Percentiles rank a stretch among this genome's conserved stretches.
Evolutionary conservation across 1,140 invertebrate genomes (phyloP).

Genomic region (Phenacoccus solenopsis): DNA sequence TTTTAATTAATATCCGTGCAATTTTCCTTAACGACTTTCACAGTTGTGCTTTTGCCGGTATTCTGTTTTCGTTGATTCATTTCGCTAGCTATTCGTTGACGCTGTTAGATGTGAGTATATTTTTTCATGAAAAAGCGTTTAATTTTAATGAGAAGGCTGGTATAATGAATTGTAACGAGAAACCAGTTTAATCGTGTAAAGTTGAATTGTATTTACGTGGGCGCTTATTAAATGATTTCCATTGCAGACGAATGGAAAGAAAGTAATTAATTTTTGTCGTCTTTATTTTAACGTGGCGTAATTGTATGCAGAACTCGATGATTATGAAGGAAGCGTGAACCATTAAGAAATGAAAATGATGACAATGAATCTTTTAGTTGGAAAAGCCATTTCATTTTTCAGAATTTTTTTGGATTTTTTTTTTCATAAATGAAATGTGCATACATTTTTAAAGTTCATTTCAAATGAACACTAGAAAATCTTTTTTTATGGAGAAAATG

Average conservation of each 20-base stretch:
- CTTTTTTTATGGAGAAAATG: too few species aligned
- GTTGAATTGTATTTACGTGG: not conserved
- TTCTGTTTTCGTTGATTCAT: slow-evolving; percentile 83
- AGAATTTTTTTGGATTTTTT: too few species aligned
- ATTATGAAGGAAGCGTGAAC: too few species aligned
- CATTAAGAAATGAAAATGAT: too few species aligned
- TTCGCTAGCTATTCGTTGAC: slow-evolving; percentile 77
- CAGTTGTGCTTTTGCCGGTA: slow-evolving; percentile 79
- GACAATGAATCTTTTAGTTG: too few species aligned
- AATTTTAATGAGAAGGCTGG: slow-evolving; percentile 12
- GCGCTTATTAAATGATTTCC: not conserved
- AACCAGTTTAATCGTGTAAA: not conserved
- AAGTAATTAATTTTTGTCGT: not conserved
- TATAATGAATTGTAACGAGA: slow-evolving; percentile 25
- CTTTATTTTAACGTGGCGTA: too few species aligned
- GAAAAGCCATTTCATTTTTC: too few species aligned
- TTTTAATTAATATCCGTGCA: not conserved
- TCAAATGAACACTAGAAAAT: too few species aligned
- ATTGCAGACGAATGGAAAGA: not conserved
- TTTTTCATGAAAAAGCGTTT: slow-evolving; percentile 13
- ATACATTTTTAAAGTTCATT: too few species aligned
- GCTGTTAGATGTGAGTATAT: slow-evolving; percentile 72
- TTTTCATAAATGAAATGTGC: too few species aligned
- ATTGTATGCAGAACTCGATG: too few species aligned
- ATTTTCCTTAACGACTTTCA: slow-evolving; percentile 25